phyloP scores from a whole-genome alignment of 2,113 vertebrate genomes.

The Otocyon megalotis region DNA sequence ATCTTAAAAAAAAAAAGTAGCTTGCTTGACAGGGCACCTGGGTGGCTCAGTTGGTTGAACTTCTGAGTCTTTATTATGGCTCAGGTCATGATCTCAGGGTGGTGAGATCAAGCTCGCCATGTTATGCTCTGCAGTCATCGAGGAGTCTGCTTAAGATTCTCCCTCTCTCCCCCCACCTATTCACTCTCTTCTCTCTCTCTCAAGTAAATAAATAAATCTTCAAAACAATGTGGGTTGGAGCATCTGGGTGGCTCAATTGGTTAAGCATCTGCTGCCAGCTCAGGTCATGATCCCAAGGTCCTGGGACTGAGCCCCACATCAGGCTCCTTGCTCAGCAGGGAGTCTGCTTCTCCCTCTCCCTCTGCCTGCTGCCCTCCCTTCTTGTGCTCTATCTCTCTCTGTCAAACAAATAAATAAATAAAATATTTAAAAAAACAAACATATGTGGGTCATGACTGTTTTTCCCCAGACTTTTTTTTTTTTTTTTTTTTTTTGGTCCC shows the following conservation, averaged over 20 bases:
- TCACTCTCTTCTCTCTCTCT: neutral
- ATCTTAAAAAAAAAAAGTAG: too few species aligned
- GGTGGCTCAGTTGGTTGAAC: neutral
- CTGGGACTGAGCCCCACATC: too few species aligned
- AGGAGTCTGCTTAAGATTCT: neutral
- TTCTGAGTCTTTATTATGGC: neutral
- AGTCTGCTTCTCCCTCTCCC: neutral
- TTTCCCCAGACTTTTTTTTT: neutral
- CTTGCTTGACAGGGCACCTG: neutral
- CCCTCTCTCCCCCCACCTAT: neutral
- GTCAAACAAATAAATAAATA: neutral
- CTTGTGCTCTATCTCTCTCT: neutral
- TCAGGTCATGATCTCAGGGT: neutral
- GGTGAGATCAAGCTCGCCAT: neutral
- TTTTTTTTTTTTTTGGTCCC: neutral
- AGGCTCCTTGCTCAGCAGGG: too few species aligned
- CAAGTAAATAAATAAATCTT: neutral
- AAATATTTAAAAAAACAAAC: neutral
- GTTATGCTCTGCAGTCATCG: neutral
- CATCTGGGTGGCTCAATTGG: too few species aligned
- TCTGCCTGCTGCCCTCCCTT: neutral
- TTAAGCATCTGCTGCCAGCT: too few species aligned
- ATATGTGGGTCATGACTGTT: neutral
- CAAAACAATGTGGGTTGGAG: too few species aligned
- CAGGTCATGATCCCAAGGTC: too few species aligned